phyloP scores from a whole-genome alignment of 2,113 vertebrate species.

The Struthidea cinerea region DNA sequence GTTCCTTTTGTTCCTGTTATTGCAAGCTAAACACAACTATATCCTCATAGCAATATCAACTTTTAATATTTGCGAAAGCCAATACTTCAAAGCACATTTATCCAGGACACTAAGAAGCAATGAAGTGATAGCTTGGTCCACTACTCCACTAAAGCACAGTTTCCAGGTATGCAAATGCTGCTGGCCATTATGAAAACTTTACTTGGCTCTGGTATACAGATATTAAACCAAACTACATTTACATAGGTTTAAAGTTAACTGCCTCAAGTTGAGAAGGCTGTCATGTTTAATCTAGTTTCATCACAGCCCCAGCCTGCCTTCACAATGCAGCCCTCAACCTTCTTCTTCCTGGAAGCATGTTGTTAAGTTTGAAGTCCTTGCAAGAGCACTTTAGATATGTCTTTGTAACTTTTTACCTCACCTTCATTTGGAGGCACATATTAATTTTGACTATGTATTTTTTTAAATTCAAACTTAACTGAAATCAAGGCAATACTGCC shows the following conservation, averaged over 20 bases:
- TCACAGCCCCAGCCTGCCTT: background rate
- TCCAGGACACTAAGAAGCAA: background rate
- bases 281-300: background rate
- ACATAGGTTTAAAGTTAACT: background rate
- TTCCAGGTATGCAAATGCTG: background rate
- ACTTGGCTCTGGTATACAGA: background rate
- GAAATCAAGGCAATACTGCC: background rate
- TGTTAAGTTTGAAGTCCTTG: background rate
- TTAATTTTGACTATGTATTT: background rate
- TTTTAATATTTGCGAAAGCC: too few species aligned
- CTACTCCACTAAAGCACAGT: background rate
- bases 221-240: background rate
- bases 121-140: background rate
- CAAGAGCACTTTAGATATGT: background rate
- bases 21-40: too few species aligned
- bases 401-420: background rate
- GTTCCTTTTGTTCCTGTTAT: too few species aligned
- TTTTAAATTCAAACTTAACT: background rate
- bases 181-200: background rate
- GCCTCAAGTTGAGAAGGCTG: background rate
- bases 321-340: background rate
- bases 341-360: rapidly evolving
- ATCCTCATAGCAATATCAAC: too few species aligned
- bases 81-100: too few species aligned
- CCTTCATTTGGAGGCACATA: background rate